A percentile compares a stretch with the other conserved stretches of the same genome.
Evolutionary conservation across 2,113 vertebrate genomes (phyloP).

Genomic region (Propithecus coquereli): DNA sequence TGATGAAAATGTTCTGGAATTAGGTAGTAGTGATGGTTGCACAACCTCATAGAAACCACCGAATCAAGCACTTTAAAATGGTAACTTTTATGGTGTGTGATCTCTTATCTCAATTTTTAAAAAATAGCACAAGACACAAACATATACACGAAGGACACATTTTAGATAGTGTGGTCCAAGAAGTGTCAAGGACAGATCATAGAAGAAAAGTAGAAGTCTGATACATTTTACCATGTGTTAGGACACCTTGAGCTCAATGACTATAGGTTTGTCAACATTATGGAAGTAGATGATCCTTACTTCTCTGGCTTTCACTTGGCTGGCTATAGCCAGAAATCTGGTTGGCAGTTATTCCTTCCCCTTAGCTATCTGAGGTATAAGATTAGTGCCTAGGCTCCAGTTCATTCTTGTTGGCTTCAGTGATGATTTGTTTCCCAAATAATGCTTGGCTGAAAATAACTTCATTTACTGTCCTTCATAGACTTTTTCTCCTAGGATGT

Average conservation of each 20-base stretch:
- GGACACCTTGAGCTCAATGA: not conserved
- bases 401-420: not conserved
- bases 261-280: not conserved
- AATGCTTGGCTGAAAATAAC: not conserved
- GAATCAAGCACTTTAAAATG: not conserved
- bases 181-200: not conserved
- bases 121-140: not conserved
- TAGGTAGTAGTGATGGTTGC: not conserved
- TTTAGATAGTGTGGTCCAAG: not conserved
- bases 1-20: not conserved
- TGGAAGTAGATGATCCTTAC: conserved; percentile 4
- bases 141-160: not conserved
- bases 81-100: not conserved
- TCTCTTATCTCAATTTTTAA: not conserved
- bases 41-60: not conserved
- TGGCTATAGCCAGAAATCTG: not conserved
- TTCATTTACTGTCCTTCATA: not conserved
- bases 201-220: conserved; percentile 8
- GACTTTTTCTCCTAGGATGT: not conserved
- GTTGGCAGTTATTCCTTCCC: conserved; percentile 12
- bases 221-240: not conserved
- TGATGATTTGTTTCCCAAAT: conserved; percentile 34
- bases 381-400: not conserved
- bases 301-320: not conserved
- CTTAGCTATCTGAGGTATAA: not conserved